A percentile compares a stretch with the other conserved stretches of the same genome.
Evolutionary conservation across 2,113 vertebrate genomes (phyloP).

Genomic region (Xyrauchen texanus): DNA sequence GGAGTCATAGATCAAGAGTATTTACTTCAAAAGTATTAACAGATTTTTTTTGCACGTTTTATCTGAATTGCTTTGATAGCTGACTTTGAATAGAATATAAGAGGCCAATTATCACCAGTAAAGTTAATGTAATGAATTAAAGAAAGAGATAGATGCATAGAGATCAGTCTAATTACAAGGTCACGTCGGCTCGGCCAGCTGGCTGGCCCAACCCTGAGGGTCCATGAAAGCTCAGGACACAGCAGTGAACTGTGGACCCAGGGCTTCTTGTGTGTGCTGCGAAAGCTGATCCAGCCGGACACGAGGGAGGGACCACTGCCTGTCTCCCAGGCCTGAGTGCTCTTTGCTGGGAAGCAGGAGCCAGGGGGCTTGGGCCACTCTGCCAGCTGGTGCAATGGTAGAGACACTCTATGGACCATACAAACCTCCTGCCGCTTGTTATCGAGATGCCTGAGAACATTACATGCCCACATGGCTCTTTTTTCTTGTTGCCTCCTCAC

Average conservation of each 20-base stretch:
- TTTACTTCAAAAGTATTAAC: not conserved
- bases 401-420: conserved; percentile 57
- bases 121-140: conserved; percentile 5
- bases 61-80: conserved; percentile 2
- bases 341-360: conserved; percentile 57
- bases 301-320: conserved; percentile 62
- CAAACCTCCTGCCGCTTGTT: conserved; percentile 58
- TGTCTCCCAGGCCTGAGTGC: conserved; percentile 61
- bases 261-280: conserved; percentile 32
- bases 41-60: not conserved
- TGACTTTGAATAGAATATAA: conserved; percentile 1
- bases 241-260: conserved; percentile 53
- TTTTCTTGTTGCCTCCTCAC: conserved; percentile 66
- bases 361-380: conserved; percentile 68
- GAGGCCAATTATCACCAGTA: conserved; percentile 4
- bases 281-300: conserved; percentile 71
- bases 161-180: conserved; percentile 63
- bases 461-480: conserved; percentile 66
- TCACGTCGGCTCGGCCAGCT: conserved; percentile 55
- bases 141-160: conserved; percentile 15
- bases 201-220: conserved; percentile 51
- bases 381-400: conserved; percentile 71
- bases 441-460: conserved; percentile 56
- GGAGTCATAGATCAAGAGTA: not conserved
- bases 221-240: conserved; percentile 22